Conservation (phyloP, 2,888 invertebrate species). For the Ptychoptera contaminata region DNA sequence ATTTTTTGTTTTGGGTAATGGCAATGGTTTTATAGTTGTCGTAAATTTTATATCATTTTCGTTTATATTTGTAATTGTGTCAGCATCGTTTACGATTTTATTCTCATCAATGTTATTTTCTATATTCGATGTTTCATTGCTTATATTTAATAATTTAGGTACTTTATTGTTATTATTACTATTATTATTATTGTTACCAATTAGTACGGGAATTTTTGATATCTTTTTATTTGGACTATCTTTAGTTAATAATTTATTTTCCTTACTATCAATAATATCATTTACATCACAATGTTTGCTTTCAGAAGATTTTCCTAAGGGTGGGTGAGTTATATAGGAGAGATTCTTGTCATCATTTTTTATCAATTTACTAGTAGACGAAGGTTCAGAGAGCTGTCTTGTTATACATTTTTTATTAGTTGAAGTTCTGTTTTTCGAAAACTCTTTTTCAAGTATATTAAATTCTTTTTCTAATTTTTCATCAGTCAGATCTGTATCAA, state of each 20-base stretch:
- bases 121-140: conserved; percentile 10
- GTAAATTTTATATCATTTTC: neutral
- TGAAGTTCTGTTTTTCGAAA: conserved; percentile 20
- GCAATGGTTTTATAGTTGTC: conserved; percentile 16
- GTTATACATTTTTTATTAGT: conserved; percentile 17
- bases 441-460: conserved; percentile 10
- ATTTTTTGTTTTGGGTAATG: conserved; percentile 36
- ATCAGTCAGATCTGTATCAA: no score
- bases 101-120: neutral
- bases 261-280: conserved; percentile 10
- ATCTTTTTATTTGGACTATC: conserved; percentile 27
- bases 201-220: conserved; percentile 26
- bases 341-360: conserved; percentile 6
- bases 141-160: neutral
- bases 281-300: conserved; percentile 12
- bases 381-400: conserved; percentile 27
- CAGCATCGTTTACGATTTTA: neutral
- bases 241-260: conserved; percentile 13
- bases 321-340: conserved; percentile 28
- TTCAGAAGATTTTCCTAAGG: conserved; percentile 15
- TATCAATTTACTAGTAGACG: conserved; percentile 5
- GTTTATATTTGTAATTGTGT: neutral
- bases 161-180: conserved; percentile 15
- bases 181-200: conserved; percentile 18
- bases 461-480: no score